Evolutionary conservation across 2,113 vertebrate genomes (phyloP).

Genomic region (Synchiropus splendidus): DNA sequence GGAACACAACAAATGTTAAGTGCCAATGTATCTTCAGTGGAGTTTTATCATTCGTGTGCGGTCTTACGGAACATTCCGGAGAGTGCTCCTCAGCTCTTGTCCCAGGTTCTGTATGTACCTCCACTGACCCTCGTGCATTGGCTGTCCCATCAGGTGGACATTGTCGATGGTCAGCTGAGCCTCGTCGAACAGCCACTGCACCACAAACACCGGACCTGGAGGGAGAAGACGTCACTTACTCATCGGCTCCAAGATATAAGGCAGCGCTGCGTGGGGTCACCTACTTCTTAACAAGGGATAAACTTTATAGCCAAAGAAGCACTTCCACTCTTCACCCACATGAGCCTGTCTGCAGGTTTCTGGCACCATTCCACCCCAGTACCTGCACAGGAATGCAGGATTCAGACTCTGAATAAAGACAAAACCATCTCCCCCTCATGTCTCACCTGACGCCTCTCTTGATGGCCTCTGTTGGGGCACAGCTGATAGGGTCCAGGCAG

Average conservation of each 20-base stretch:
- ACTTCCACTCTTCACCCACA: slow-evolving; percentile 94
- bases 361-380: slow-evolving; percentile 88
- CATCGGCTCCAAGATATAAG: no score
- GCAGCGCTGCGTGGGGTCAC: slow-evolving; percentile 22
- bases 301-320: slow-evolving; percentile 96
- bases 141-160: slow-evolving; percentile 90
- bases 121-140: slow-evolving; percentile 94
- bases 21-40: no score
- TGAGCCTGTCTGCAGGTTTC: slow-evolving; percentile 82
- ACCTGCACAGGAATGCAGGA: slow-evolving; percentile 68
- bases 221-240: neutral
- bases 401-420: no score
- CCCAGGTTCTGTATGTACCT: slow-evolving; percentile 95
- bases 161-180: slow-evolving; percentile 95
- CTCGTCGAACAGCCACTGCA: slow-evolving; percentile 97
- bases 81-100: slow-evolving; percentile 83
- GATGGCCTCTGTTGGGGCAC: slow-evolving; percentile 89
- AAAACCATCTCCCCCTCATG: neutral
- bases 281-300: slow-evolving; percentile 91
- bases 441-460: slow-evolving; percentile 87
- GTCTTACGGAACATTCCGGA: slow-evolving; percentile 90
- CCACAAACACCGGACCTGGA: slow-evolving; percentile 88
- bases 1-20: neutral
- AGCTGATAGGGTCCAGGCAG: slow-evolving; percentile 81
- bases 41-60: no score